Evolutionary conservation across 2,797 vertebrate genomes (phyloP), one percentile per base, ranked within the genome.

Genomic region (Sebastes melanostomus): DNA sequence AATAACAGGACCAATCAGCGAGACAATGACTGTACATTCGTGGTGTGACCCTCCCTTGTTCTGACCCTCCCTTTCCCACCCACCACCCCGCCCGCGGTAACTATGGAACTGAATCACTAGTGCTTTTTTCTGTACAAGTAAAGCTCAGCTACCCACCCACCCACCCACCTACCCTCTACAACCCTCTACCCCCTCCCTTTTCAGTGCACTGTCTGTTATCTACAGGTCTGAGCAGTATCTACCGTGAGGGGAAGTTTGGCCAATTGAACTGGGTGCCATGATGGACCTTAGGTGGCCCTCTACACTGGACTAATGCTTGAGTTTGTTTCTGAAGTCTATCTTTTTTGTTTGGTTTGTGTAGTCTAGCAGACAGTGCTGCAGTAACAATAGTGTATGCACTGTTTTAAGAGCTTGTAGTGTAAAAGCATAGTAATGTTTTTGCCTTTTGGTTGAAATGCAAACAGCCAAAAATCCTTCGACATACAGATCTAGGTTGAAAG

Each of bases 1-100:
- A 96, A 96, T 94, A 93, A 94, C 91, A 93, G 91, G 94, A 95
- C 94, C 94, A 89, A 94, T 94, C 92, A 93, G 94, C 89, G 71
- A 94, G 88, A 95, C 92, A 89, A 94, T 93, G 92, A 91, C 93
- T 94, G 94, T 95, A 95, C 94, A 95, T 95, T 94, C 91, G 89
- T 80, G 84, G 83, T 88, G 87, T 88, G 90, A 92, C 78, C 77
- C 85, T 54, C 87, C 80, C 80, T 68, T 68, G 52, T 82, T 86
- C 65, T 69, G 78, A 81, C 7, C 69, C 79, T 36, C 84, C 42
- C 46, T 42, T 46, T 2, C 61, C 46, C 78, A 46, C 72, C 74
- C 72, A 55, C 72, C 66, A 25, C 69, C 84, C 81, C 22, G 18
- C 81, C 85, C 55, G 25, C 79, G 84, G 83, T 87, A 84, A 91